These are phyloP conservation scores for Monarcha castaneiventris DNA, from an alignment of 2,113 vertebrate species.

Conservation along the genomic window DNA sequence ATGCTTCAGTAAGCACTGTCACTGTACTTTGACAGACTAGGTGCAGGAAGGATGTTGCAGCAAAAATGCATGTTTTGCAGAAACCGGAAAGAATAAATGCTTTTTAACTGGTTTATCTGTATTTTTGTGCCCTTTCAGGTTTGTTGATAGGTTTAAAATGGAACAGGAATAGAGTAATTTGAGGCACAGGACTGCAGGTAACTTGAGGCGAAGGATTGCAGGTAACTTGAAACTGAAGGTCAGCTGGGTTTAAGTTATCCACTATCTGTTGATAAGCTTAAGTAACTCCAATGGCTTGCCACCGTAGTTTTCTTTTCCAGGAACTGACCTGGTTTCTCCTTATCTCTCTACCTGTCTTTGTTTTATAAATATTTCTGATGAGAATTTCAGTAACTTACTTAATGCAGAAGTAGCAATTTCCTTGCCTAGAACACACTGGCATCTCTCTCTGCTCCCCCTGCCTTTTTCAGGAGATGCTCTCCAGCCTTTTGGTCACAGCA, in stretches of 20 bases:
- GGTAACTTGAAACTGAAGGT: constrained; percentile 24
- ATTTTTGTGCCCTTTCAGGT: not conserved
- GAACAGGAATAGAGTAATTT: not conserved
- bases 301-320: not conserved
- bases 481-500: not conserved
- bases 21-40: not conserved
- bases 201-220: not conserved
- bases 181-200: not conserved
- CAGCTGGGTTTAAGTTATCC: not conserved
- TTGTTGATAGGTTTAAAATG: not conserved
- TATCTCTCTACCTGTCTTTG: not conserved
- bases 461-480: not conserved
- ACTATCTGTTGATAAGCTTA: not conserved
- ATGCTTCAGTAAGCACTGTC: not conserved
- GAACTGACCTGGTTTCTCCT: not conserved
- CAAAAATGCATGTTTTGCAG: not conserved
- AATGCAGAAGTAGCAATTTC: not conserved
- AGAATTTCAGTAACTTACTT: not conserved
- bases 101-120: not conserved
- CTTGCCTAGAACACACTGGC: not conserved
- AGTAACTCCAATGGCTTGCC: not conserved
- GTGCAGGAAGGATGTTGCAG: not conserved
- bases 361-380: not conserved
- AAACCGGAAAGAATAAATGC: not conserved
- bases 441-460: not conserved